A percentile compares a stretch with the other conserved stretches of the same genome.
phyloP scores from a whole-genome alignment of 2,797 vertebrate species.

The Catamblyrhynchus diadema region DNA sequence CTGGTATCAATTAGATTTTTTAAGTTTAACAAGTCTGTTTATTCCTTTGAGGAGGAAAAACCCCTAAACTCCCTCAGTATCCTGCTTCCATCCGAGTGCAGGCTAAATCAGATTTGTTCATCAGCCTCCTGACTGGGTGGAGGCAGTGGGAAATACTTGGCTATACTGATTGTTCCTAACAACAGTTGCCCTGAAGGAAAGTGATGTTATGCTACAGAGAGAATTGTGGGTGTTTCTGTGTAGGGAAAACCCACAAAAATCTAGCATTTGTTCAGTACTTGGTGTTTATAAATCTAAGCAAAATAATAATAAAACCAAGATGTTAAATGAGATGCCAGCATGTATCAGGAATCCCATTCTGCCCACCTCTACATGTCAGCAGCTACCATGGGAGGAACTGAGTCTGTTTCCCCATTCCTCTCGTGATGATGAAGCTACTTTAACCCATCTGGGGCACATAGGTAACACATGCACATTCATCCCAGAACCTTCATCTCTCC shows the following conservation, averaged over 20 bases:
- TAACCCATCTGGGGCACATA: accelerated
- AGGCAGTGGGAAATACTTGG: background rate
- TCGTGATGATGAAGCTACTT: background rate
- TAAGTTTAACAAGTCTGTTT: background rate
- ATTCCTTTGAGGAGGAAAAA: background rate
- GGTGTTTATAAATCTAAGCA: background rate
- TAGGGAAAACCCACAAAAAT: background rate
- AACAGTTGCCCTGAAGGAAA: background rate
- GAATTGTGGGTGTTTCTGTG: background rate
- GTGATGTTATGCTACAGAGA: background rate
- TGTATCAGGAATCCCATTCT: background rate
- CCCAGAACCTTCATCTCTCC: background rate
- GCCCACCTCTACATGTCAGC: background rate
- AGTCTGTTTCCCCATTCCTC: background rate
- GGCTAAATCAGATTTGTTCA: background rate
- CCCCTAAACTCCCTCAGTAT: accelerated
- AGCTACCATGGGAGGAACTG: background rate
- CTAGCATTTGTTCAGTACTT: background rate
- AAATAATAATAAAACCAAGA: background rate
- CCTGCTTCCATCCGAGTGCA: background rate
- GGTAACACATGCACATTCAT: background rate
- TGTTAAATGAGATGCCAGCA: background rate
- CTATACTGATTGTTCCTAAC: background rate
- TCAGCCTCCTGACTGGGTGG: background rate
- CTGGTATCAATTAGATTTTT: background rate